Evolutionary conservation across 2,113 vertebrate species (phyloP), one percentile per base, ranked within the genome.

Genomic region (Nicator chloris): DNA sequence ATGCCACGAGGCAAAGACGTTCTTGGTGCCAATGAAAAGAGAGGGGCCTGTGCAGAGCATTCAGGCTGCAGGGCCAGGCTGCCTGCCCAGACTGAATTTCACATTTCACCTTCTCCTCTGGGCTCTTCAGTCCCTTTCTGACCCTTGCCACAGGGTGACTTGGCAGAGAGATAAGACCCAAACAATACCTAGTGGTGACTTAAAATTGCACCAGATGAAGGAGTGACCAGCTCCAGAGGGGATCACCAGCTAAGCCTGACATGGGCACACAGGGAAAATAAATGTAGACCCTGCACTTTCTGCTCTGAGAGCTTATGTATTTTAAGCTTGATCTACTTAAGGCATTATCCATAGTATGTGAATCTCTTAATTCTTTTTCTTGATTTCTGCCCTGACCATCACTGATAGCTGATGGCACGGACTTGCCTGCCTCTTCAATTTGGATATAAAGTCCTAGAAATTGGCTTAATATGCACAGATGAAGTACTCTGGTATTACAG

Each of bases 261-360:
- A 19, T 4, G 54, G 64, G 40, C 4, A 4, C 27, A 13, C 4
- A 28, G 31, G 49, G 69, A 59, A 85, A 89, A 53, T 68, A 85
- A 75, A 31, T 50, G 44, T 17, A 64, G 75, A 56, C 11, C 40
- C 79, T 82, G 79, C 61, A 76, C 31, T 27, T 63, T 75, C 75
- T 82, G 82, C 18, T 68, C 24, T 11, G 47, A 93, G 70, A 44
- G 57, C 40, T 82, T 82, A 45, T 26, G 45, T 39, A 72, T 93
- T 94, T 82, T 57, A 64, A 80, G 65, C 53, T 79, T 79, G 57
- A 95, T 85, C 90, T 87, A 51, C 90, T 94, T 78, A 84, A 90
- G 53, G 78, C 51, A 68, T 91, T 95, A 84, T 60, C 45, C 65
- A 51, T 8, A 78, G 64, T 49, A 16, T 69, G 61, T 59, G 40